Evolutionary conservation across 1,140 invertebrate genomes (phyloP).

Genomic region (Elysia chlorotica): DNA sequence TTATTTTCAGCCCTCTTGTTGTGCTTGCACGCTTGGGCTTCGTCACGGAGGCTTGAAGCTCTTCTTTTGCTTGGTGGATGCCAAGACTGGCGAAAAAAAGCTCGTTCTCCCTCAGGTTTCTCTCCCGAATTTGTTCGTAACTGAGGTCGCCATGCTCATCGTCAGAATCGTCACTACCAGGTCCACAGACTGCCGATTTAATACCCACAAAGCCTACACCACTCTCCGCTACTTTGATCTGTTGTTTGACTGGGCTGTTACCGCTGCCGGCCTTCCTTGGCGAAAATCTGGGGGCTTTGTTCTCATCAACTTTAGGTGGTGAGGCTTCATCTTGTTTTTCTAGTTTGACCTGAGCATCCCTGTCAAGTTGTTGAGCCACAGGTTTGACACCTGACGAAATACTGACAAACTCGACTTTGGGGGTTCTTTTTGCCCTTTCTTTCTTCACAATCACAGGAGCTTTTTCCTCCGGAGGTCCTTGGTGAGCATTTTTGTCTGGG

Average conservation of each 20-base stretch:
- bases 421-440: no score
- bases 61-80: not conserved
- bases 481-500: no score
- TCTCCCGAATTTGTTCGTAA: conserved; percentile 7
- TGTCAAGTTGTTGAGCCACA: conserved; percentile 71
- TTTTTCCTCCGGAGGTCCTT: no score
- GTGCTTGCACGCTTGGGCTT: not conserved
- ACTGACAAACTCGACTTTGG: no score
- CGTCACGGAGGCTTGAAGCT: not conserved
- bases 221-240: not conserved
- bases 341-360: conserved; percentile 95
- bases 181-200: not conserved
- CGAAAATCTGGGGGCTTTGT: not conserved
- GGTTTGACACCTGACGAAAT: no score
- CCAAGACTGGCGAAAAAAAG: conserved; percentile 17
- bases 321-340: conserved; percentile 85
- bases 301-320: not conserved
- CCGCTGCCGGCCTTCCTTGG: not conserved
- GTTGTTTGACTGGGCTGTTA: not conserved
- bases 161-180: not conserved
- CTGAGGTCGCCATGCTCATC: not conserved
- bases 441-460: no score
- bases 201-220: no score
- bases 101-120: conserved; percentile 12
- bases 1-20: conserved; percentile 15